Evolutionary conservation across 2,888 invertebrate species (phyloP).

Genomic region (Trissolcus japonicus): DNA sequence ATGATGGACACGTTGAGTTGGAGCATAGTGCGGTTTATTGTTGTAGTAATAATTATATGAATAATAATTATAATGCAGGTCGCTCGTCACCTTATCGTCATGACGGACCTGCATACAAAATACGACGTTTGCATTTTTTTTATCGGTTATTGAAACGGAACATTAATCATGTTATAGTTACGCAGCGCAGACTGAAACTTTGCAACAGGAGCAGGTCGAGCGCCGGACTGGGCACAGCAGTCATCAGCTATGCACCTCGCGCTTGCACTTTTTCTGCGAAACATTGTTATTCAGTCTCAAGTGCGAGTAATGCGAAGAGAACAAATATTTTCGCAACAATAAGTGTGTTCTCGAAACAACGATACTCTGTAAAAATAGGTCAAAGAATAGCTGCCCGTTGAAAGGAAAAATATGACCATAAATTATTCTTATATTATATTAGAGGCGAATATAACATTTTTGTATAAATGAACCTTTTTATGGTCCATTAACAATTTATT

Average conservation of each 20-base stretch:
- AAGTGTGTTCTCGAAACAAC: too few relatives aligned
- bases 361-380: too few relatives aligned
- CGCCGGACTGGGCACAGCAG: conserved; percentile 1
- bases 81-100: conserved; percentile 52
- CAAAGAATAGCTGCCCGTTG: too few relatives aligned
- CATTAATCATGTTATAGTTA: conserved; percentile 61
- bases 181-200: conserved; percentile 48
- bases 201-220: conserved; percentile 50
- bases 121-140: conserved; percentile 57
- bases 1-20: conserved; percentile 63
- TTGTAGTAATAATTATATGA: conserved; percentile 59
- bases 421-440: too few relatives aligned
- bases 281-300: conserved; percentile 1
- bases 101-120: conserved; percentile 68
- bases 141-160: conserved; percentile 66
- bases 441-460: too few relatives aligned
- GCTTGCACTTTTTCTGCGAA: conserved; percentile 1
- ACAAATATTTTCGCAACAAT: too few relatives aligned
- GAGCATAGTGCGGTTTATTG: conserved; percentile 74
- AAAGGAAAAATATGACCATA: too few relatives aligned
- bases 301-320: background rate
- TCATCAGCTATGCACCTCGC: conserved; percentile 1
- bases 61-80: conserved; percentile 63
- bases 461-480: too few relatives aligned
- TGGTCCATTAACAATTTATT: too few relatives aligned